Conservation (phyloP, 2,797 vertebrate genomes). For the Chelidonichthys spinosus region DNA sequence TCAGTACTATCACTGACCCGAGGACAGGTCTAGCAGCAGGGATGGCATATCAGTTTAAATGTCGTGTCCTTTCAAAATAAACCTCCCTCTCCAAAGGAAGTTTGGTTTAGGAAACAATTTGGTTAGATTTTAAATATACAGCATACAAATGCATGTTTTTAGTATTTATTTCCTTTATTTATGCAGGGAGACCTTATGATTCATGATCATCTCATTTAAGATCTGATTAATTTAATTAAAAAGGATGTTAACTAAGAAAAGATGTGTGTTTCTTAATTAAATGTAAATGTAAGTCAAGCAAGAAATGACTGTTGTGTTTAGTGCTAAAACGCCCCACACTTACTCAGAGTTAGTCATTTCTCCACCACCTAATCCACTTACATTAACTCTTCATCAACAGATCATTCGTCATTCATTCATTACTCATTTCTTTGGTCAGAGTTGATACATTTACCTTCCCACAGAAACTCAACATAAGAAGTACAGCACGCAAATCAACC, state of each 20-base stretch:
- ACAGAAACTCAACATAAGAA: neutral
- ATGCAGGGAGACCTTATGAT: too few relatives aligned
- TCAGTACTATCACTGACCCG: too few relatives aligned
- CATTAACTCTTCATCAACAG: neutral
- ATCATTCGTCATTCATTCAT: neutral
- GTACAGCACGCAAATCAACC: neutral
- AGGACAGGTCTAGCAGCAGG: too few relatives aligned
- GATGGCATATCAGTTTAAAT: neutral
- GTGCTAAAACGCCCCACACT: neutral
- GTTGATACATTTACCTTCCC: neutral
- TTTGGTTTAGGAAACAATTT: too few relatives aligned
- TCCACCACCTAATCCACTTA: neutral
- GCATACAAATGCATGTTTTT: too few relatives aligned
- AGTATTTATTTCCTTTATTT: too few relatives aligned
- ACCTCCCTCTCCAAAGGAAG: too few relatives aligned
- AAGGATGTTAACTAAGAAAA: too few relatives aligned
- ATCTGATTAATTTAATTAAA: too few relatives aligned
- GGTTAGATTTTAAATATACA: too few relatives aligned
- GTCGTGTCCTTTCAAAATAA: neutral
- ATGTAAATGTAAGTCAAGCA: neutral
- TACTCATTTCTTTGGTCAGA: neutral
- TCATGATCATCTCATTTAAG: too few relatives aligned
- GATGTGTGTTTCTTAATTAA: too few relatives aligned
- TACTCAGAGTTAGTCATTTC: neutral
- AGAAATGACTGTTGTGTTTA: neutral